Evolutionary conservation across 2,888 invertebrate species (phyloP), one percentile per base, ranked within the genome.

Genomic region (Stenolophus ochropezus): DNA sequence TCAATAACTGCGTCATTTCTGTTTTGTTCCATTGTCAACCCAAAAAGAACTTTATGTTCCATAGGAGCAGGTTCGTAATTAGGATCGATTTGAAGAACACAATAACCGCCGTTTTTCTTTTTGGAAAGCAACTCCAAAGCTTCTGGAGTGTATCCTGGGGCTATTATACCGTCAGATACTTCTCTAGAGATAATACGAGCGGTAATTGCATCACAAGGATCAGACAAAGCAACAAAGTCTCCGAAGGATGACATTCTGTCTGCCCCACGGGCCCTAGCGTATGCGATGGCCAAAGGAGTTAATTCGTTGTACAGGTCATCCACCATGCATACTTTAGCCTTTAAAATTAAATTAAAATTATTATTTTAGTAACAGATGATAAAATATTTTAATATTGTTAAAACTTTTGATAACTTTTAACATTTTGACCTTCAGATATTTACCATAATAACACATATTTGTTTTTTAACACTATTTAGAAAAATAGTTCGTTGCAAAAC

Each of bases 161-260:
- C 99, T 85, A 99, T 96, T 69, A 99, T 95, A n/a, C 99, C 99
- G 89, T 99, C 99, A 0, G 98, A 99, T 0, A 99, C 98, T 91
- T 98, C 94, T 18, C 95, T 93, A 0, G 97, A 96, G 82, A 99
- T 97, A 80, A 99, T 96, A 87, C 92, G 94, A 0, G 99, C 99
- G 0, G 99, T 99, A 83, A 94, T 87, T 71, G 92, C 93, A 89
- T 99, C 99, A 87, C 99, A 99, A 0, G 90, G 89, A 88, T 98
- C 97, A 0, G 98, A 98, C 0, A 99, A 89, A 0, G 98, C 98
- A 42, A 99, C 93, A 89, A 99, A 99, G 90, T 99, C 99, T 0
- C 99, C 99, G 89, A 99, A 99, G 0, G 98, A 98, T 5, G 98
- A 98, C 99, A 99, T 99, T 77, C 99, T 93, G 90, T 99, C 99